These are phyloP conservation scores for Ophion ellenae DNA, from an alignment of 2,888 invertebrate species.

Conservation along the genomic window DNA sequence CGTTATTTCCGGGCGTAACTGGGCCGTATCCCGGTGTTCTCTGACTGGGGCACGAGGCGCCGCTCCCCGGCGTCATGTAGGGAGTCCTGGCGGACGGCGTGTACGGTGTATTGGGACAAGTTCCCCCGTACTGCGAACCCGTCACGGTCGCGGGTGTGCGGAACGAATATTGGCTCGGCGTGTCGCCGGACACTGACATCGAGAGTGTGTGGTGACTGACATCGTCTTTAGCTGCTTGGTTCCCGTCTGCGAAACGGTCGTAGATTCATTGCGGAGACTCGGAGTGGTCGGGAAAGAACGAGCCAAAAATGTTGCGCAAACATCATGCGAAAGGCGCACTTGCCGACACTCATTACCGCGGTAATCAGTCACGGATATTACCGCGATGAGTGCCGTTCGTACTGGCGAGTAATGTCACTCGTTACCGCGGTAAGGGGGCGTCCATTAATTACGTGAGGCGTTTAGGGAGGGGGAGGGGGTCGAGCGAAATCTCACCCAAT, in stretches of 20 bases:
- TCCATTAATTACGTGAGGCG: no score
- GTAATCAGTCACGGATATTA: no score
- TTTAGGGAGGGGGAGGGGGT: no score
- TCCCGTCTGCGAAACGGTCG: conserved; percentile 84
- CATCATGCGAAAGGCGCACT: no score
- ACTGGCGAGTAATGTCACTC: no score
- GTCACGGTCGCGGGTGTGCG: conserved; percentile 87
- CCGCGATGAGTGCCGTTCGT: no score
- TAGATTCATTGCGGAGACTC: background rate
- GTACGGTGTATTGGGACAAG: conserved; percentile 93
- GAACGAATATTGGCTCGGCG: background rate
- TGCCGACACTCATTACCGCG: no score
- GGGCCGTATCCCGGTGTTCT: conserved; percentile 83
- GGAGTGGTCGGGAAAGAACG: no score
- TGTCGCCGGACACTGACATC: conserved; percentile 84
- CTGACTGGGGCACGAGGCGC: conserved; percentile 83
- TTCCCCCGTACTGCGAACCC: conserved; percentile 85
- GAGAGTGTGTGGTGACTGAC: conserved; percentile 89
- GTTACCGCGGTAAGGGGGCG: no score
- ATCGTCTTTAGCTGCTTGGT: conserved; percentile 88
- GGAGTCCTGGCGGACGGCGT: conserved; percentile 97
- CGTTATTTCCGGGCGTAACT: conserved; percentile 81
- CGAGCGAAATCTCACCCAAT: no score
- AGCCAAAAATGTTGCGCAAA: no score
- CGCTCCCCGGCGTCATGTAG: conserved; percentile 94